Evolutionary conservation across 2,113 vertebrate species (phyloP).

Genomic region (Oceanites oceanicus): DNA sequence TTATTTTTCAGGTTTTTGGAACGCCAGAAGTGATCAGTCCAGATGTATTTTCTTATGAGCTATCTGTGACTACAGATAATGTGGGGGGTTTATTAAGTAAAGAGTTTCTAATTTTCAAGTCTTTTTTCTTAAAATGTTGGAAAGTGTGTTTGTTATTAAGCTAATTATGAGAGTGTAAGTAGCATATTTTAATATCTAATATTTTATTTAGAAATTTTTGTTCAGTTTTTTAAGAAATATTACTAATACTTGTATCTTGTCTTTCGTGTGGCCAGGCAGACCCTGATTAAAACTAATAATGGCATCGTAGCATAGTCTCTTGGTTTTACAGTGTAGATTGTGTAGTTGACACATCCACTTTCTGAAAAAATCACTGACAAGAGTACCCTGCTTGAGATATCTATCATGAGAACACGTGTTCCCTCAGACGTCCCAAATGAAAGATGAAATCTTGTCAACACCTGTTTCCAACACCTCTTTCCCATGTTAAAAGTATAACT

Average conservation of each 20-base stretch:
- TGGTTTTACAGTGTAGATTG: neutral
- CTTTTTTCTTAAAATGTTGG: neutral
- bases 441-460: neutral
- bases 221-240: neutral
- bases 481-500: neutral
- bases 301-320: neutral
- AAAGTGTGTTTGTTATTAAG: neutral
- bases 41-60: neutral
- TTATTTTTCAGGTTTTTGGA: conserved; percentile 10
- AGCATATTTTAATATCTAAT: neutral
- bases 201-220: neutral
- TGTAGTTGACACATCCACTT: neutral
- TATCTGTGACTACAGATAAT: neutral
- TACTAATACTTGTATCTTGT: neutral
- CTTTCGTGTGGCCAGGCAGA: neutral
- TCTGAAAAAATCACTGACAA: neutral
- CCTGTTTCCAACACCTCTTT: neutral
- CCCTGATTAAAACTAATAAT: neutral
- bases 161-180: neutral
- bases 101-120: neutral
- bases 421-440: neutral
- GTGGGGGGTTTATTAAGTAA: neutral
- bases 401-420: neutral
- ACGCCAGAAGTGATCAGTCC: conserved; percentile 13
- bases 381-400: neutral